Base-by-base conservation (phyloP, 1,140 invertebrate species). In the Nymphalis io region DNA sequence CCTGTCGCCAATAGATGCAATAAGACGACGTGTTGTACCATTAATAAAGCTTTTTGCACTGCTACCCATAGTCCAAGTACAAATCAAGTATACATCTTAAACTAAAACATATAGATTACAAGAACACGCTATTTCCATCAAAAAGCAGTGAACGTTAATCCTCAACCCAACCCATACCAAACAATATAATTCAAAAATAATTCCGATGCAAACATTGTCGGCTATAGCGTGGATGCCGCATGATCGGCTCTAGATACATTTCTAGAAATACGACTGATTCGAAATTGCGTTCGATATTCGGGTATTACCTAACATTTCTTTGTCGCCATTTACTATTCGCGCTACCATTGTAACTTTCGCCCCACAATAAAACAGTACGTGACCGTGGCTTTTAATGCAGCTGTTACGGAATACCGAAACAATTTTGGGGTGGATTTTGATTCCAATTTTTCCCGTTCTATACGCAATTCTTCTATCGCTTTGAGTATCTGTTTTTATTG, bases 321-420 rank as follows among this genome's bases (percentile, higher is more conserved):
- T 57, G 51, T 48, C 51, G 60, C 46, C 59, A 61, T 76, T 68
- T 83, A 79, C 78, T 80, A 80, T 82, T 81, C 78, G 70, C 75
- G 61, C n/a, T 58, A 61, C 60, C 63, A 70, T 84, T 85, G 80
- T 83, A 83, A 84, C 81, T 80, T 83, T 79, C 78, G 75, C 74
- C 79, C 79, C 80, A 87, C 83, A 87, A 84, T 87, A 85, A 87
- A 87, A 69, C 57, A 48, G 75, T 15, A 84, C 83, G 83, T 87
- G 85, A 82, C 77, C 68, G 33, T 73, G 63, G 73, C 69, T 76
- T 82, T 84, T 83, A 83, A 87, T 80, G 77, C 57, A 61, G 68
- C 70, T 69, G 74, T 85, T 80, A 67, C 60, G 60, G 48, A 63
- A 68, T 66, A 75, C 73, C 73, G 80, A 87, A 87, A 82, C 83